Base-by-base conservation (phyloP, 2,797 vertebrate genomes). In the Myotis myotis region DNA sequence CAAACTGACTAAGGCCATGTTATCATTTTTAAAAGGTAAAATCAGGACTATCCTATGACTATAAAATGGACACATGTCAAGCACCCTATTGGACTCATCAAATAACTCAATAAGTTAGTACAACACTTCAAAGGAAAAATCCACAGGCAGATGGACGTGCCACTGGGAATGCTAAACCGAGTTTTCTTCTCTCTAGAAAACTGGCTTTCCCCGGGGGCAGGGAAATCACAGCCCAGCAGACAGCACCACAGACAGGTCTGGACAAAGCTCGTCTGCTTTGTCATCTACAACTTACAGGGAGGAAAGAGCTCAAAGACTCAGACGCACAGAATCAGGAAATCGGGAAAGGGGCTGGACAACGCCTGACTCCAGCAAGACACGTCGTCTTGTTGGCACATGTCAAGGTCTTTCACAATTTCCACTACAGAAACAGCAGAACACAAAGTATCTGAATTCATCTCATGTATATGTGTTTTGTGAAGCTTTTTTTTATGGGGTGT, bases 261-360 rank as follows among this genome's bases (percentile, higher is more conserved):
- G 6, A 20, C 25, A 20, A 55, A 2, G 7, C 28, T 11, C n/a
- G 33, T 25, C 15, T 8, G 17, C 8, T 57, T 49, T 51, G 82
- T 49, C 33, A 23, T 33, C 28, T 41, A 33, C 9, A 49, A 13
- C 4, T 66, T 83, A 20, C 47, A 64, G 23, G n/a, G 30, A 12
- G 62, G n/a, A n/a, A 62, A 38, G 28, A 16, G 30, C 41, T 76
- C 60, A 36, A 33, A 41, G 33, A 70, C 30, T 15, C 28, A 17
- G 86, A 33, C 17, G 28, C 41, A 17, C 19, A 68, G 70, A 19
- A 75, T 62, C 60, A 19, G 41, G 36, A 55, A 55, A 49, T 2
- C 23, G 8, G 12, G n/a, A 8, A 71, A 33, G 23, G 4, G 2
- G 13, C 53, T 2, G 8, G 36, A 44, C 53, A 25, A 1, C 0